phyloP scores from a whole-genome alignment of 2,113 vertebrate species.

The Callocephalon fimbriatum region DNA sequence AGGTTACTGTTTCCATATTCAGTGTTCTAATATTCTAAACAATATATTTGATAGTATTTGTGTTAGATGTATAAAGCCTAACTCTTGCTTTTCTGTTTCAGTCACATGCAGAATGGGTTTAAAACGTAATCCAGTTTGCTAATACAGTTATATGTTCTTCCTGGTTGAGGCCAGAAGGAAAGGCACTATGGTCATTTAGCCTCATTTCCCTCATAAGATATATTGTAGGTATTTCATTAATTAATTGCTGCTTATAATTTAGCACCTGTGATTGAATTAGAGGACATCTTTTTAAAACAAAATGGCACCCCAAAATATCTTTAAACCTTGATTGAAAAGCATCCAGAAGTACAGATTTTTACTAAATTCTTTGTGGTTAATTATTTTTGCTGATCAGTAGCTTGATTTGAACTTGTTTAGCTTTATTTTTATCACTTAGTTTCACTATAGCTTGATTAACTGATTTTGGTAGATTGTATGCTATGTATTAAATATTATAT shows the following conservation, averaged over 20 bases:
- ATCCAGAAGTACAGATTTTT: neutral
- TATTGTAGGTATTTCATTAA: neutral
- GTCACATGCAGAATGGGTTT: neutral
- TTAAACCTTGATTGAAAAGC: neutral
- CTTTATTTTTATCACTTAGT: neutral
- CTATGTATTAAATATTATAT: neutral
- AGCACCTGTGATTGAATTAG: neutral
- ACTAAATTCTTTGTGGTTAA: neutral
- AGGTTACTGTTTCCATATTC: neutral
- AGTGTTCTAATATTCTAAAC: slow-evolving; percentile 50
- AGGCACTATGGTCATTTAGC: neutral
- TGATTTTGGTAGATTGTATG: neutral
- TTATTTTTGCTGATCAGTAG: neutral
- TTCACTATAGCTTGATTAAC: neutral
- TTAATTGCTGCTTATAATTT: neutral
- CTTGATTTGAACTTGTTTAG: neutral
- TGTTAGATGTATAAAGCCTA: neutral
- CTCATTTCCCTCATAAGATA: neutral
- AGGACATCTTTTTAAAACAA: neutral
- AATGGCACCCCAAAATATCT: neutral
- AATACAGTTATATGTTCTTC: neutral
- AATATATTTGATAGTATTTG: slow-evolving; percentile 3
- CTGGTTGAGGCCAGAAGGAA: neutral
- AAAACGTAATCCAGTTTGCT: neutral
- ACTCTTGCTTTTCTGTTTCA: neutral